Base-by-base conservation (phyloP, 2,888 invertebrate species). In the Drosophila atripex region DNA sequence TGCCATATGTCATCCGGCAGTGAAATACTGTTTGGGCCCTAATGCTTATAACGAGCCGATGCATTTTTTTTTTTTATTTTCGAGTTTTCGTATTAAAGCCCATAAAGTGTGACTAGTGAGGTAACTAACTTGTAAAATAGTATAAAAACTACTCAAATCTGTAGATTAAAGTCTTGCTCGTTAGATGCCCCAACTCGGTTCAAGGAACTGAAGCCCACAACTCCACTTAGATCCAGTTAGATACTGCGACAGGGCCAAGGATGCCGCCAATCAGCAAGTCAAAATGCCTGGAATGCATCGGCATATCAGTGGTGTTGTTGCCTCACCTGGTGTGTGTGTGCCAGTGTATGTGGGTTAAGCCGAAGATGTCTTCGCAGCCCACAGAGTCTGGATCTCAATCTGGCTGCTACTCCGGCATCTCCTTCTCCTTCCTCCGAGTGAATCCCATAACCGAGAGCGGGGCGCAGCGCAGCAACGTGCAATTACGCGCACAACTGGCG, bases 401-500 rank as follows among this genome's bases (percentile, higher is more conserved):
- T 63, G 32, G 30, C 61, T 63, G 18, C n/a, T 32, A 32, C 59
- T 71, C 73, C 28, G 47, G 39, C 38, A 38, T 14, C 43, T 43
- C 43, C 56, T 18, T 23, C 45, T 46, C 58, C 54, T 7, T 8
- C 9, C 39, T 49, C 41, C 43, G 30, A 21, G 54, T 56, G 70
- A 66, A 2, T 18, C 18, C 18, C 18, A 18, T 18, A 18, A 18
- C 18, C 70, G 30, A 64, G 53, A 54, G 46, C 53, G 25, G 64
- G 59, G 70, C 47, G 70, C 45, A 49, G 25, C 25, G 25, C 25
- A 28, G 54, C 71, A 76, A 76, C 63, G 65, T 61, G 70, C 73
- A 78, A 78, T 78, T 78, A 78, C 77, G 68, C 68, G 78, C 77
- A 66, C 80, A 75, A 73, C 70, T 76, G 73, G 85, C 80, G 78